Base-by-base conservation (phyloP, 2,888 invertebrate species). In the Xanthorhoe designata region DNA sequence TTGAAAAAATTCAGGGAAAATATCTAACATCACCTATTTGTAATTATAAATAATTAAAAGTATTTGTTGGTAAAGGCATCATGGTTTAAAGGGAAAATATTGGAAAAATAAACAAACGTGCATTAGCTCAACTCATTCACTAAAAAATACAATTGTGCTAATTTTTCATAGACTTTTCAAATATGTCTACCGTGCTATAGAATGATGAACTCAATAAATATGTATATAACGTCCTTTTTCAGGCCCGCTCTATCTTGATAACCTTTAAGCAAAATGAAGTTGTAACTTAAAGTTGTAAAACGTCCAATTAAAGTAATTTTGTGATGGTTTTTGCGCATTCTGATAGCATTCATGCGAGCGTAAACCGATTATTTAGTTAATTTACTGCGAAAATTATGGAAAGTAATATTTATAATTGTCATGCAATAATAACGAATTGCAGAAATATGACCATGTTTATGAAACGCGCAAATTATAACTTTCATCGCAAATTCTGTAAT, bases 231-330 rank as follows among this genome's bases (percentile, higher is more conserved):
- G 35, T 38, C 35, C 9, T 45, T 32, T 49, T 38, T n/a, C n/a
- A n/a, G n/a, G 19, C 13, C 52, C 32, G 52, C 8, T 13, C n/a
- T 59, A 68, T 64, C 52, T 24, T 35, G 66, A 69, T 69, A 68
- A 67, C 70, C 70, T 66, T 69, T 67, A 47, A 17, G 49, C 53
- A 69, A 72, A 64, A 53, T 68, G 8, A 66, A 71, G 68, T 54
- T 65, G 63, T 38, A 54, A 51, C 51, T 38, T 54, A 0, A 17
- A 57, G 24, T 54, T 61, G 61, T 70, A 66, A 72, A 47, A 72
- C 35, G 70, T 24, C 32, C 61, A 55, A 66, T 69, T 72, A 64
- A 71, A 59, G 68, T 64, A 64, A 68, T 67, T 73, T 71, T 66
- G 68, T 42, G 67, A 64, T 65, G 42, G 50, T 60, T 68, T 60